Evolutionary conservation across 2,113 vertebrate species (phyloP).

Genomic region (Micronisus gabar): DNA sequence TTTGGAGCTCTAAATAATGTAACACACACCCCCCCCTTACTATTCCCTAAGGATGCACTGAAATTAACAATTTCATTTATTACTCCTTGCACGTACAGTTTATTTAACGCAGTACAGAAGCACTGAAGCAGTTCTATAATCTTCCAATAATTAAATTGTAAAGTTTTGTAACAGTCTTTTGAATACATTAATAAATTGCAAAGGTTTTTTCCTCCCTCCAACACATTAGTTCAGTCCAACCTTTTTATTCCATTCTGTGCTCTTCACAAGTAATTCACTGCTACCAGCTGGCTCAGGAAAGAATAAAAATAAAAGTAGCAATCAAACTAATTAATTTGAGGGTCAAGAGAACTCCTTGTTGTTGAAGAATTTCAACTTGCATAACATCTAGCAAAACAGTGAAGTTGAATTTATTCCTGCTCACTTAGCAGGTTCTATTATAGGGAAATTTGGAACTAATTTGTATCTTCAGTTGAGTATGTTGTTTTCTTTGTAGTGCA

Average conservation of each 20-base stretch:
- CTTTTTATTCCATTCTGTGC: slow-evolving; percentile 10
- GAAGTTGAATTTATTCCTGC: neutral
- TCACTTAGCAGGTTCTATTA: neutral
- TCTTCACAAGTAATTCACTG: slow-evolving; percentile 14
- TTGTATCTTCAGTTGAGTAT: neutral
- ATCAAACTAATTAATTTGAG: slow-evolving; percentile 33
- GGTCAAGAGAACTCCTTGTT: neutral
- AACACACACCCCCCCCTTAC: neutral
- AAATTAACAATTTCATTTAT: slow-evolving; percentile 63
- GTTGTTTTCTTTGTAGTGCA: slow-evolving; percentile 2
- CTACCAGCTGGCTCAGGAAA: neutral
- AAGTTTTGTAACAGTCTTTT: slow-evolving; percentile 58
- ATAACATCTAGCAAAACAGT: neutral
- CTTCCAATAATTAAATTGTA: slow-evolving; percentile 68
- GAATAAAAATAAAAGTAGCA: slow-evolving; percentile 26
- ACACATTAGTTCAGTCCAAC: neutral
- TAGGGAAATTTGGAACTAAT: neutral
- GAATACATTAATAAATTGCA: slow-evolving; percentile 56
- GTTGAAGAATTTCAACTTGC: neutral
- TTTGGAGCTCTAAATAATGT: slow-evolving; percentile 47
- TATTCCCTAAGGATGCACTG: slow-evolving; percentile 31
- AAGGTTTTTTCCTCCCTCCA: slow-evolving; percentile 5
- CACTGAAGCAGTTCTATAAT: slow-evolving; percentile 59
- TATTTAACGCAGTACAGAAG: slow-evolving; percentile 43
- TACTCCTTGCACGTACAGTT: slow-evolving; percentile 46